A percentile compares a stretch with the other conserved stretches of the same genome.
These are phyloP conservation scores for Delphinapterus leucas DNA, from an alignment of 2,113 vertebrate species.

Conservation along the genomic window DNA sequence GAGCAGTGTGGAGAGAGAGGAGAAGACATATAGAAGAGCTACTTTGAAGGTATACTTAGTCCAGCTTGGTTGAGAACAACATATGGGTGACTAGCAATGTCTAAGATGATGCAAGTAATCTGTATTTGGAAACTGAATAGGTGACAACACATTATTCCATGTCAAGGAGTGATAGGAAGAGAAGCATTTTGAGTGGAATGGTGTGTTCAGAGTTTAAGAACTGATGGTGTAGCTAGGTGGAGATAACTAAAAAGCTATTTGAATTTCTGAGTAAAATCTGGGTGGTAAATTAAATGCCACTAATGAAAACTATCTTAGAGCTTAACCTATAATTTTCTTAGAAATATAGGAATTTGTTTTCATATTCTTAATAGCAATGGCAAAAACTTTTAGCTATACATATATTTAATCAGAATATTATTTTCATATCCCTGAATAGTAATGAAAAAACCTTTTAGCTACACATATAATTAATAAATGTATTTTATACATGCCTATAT, in stretches of 20 bases:
- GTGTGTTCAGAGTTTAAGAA: not conserved
- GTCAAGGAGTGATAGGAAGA: not conserved
- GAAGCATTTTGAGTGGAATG: not conserved
- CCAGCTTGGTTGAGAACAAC: not conserved
- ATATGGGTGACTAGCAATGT: fast-evolving
- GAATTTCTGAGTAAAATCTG: not conserved
- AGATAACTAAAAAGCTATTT: not conserved
- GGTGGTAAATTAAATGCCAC: not conserved
- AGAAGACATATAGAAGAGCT: too few species aligned
- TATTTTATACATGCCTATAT: not conserved
- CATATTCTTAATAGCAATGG: not conserved
- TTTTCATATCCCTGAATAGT: not conserved
- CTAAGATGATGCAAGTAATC: not conserved
- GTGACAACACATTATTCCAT: not conserved
- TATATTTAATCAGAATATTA: not conserved
- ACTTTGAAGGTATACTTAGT: too few species aligned
- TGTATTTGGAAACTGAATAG: not conserved
- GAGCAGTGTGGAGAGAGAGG: not conserved
- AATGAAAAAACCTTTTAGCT: not conserved
- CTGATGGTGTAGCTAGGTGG: not conserved
- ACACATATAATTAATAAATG: not conserved
- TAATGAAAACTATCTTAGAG: not conserved
- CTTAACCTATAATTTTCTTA: not conserved
- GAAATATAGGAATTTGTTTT: not conserved
- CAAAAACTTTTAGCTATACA: not conserved